phyloP scores from a whole-genome alignment of 2,888 invertebrate genomes.

The Eristalis intricaria region DNA sequence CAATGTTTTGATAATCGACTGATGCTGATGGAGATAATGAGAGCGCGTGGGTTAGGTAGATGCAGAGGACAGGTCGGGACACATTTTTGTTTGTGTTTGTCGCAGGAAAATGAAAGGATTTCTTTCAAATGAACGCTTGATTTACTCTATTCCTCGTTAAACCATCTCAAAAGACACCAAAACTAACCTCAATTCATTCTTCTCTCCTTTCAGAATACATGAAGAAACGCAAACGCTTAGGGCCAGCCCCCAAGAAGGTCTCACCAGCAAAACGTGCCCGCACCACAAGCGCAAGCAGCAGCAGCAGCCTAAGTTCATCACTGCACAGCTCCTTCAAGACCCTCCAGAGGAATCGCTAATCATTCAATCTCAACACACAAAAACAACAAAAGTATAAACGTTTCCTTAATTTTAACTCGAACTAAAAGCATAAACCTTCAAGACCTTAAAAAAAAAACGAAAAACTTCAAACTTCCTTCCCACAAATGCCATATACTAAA shows the following conservation, averaged over 20 bases:
- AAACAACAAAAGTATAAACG: background rate
- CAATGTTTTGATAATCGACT: background rate
- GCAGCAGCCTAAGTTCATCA: conserved; percentile 63
- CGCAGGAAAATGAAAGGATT: no score
- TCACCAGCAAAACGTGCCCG: conserved; percentile 80
- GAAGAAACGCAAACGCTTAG: conserved; percentile 81
- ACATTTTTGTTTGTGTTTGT: background rate
- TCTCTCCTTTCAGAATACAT: conserved; percentile 80
- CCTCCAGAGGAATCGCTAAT: conserved; percentile 64
- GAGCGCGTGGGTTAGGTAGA: background rate
- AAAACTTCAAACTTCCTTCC: conserved; percentile 14
- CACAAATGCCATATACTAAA: conserved; percentile 61
- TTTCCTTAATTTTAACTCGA: conserved; percentile 51
- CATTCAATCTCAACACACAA: background rate
- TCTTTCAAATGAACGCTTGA: background rate
- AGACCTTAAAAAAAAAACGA: background rate
- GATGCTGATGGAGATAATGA: background rate
- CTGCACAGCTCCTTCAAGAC: conserved; percentile 74
- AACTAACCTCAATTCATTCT: conserved; percentile 42
- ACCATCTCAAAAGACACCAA: conserved; percentile 3
- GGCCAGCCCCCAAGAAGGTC: conserved; percentile 80
- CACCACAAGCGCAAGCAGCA: conserved; percentile 74
- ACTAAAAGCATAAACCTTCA: background rate
- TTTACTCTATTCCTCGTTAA: background rate
- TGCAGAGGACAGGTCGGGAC: background rate